These are phyloP conservation scores for Megaceryle torquata DNA, from an alignment of 2,113 vertebrate species.

Conservation along the genomic window DNA sequence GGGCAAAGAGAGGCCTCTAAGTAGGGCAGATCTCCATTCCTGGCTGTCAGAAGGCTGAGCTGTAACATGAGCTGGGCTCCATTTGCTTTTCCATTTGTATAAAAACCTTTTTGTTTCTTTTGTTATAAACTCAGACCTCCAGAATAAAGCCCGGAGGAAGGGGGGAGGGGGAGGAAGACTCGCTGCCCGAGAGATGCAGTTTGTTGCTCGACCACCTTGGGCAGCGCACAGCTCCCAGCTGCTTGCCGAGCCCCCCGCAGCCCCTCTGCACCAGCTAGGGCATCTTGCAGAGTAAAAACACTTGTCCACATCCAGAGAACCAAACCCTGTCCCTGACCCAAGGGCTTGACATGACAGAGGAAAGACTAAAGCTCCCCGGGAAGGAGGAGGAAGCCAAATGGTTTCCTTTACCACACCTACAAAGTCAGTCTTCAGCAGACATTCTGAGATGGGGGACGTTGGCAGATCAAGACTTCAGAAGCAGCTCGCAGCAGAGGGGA, in stretches of 20 bases:
- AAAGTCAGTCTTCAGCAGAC: background rate
- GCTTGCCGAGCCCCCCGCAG: background rate
- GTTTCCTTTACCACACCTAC: background rate
- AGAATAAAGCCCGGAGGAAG: constrained; percentile 53
- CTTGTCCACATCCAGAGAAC: background rate
- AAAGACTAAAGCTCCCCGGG: background rate
- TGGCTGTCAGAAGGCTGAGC: constrained; percentile 63
- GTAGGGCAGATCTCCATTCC: constrained; percentile 49
- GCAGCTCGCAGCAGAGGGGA: background rate
- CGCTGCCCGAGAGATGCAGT: constrained; percentile 23
- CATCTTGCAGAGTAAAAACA: background rate
- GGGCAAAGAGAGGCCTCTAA: constrained; percentile 54
- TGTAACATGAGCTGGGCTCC: constrained; percentile 66
- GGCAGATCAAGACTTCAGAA: background rate
- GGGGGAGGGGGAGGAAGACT: constrained; percentile 21
- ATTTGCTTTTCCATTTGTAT: constrained; percentile 67
- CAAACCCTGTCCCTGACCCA: background rate
- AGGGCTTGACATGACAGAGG: background rate
- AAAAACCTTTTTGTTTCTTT: constrained; percentile 70
- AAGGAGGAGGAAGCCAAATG: background rate
- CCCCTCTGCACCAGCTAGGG: background rate
- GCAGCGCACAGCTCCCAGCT: background rate
- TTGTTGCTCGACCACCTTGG: background rate
- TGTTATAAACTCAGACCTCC: constrained; percentile 63
- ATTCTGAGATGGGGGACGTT: background rate